A percentile compares a stretch with the other conserved stretches of the same genome.
phyloP scores from a whole-genome alignment of 1,140 invertebrate genomes.

The Leptopilina clavipes region DNA sequence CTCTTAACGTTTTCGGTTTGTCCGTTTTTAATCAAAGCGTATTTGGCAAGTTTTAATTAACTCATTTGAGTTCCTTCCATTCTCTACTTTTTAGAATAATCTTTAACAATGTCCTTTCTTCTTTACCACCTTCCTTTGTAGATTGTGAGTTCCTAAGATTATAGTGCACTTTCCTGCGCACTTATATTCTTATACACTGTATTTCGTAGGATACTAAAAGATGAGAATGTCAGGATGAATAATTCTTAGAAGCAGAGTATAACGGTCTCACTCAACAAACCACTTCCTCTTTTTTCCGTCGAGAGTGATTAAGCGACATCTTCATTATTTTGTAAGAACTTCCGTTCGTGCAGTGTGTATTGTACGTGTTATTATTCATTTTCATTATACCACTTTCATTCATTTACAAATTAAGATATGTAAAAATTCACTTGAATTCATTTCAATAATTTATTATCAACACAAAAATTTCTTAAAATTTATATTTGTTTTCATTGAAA shows the following conservation, averaged over 20 bases:
- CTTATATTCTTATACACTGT: background rate
- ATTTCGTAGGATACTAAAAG: conserved; percentile 29
- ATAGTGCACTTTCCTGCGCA: conserved; percentile 3
- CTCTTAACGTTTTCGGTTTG: background rate
- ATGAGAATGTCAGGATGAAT: conserved; percentile 26
- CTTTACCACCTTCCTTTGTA: background rate
- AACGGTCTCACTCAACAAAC: conserved; percentile 9
- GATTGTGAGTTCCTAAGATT: background rate
- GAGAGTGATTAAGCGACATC: conserved; percentile 17
- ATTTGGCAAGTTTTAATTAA: conserved; percentile 53
- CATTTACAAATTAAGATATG: too few relatives aligned
- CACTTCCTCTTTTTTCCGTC: conserved; percentile 24
- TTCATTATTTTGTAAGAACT: conserved; percentile 9
- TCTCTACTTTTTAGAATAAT: conserved; percentile 6
- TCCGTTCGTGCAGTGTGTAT: background rate
- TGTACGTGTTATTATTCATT: too few relatives aligned
- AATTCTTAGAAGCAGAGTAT: conserved; percentile 1
- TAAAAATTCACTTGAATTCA: too few relatives aligned
- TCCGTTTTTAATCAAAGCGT: conserved; percentile 46
- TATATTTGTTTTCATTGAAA: too few relatives aligned
- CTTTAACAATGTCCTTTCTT: background rate
- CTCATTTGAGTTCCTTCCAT: conserved; percentile 39
- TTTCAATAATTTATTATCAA: too few relatives aligned
- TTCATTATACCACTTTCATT: too few relatives aligned
- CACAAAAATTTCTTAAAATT: too few relatives aligned